These are phyloP conservation scores for Thunnus albacares DNA, from an alignment of 2,797 vertebrate species.

Conservation along the genomic window DNA sequence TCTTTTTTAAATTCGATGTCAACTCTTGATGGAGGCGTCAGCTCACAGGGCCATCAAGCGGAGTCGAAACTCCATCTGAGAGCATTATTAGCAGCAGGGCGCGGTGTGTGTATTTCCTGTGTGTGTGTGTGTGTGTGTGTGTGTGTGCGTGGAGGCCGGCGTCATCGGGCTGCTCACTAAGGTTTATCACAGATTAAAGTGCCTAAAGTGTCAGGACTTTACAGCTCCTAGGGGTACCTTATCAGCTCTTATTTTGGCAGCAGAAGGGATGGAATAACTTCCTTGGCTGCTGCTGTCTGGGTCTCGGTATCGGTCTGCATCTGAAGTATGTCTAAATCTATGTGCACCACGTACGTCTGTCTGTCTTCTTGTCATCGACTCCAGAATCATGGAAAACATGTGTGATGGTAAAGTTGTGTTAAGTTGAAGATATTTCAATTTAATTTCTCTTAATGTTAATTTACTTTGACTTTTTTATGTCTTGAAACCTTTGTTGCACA, in stretches of 20 bases:
- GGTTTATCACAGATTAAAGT: constrained; percentile 61
- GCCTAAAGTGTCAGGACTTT: constrained; percentile 71
- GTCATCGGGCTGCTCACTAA: constrained; percentile 22
- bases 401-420: background rate
- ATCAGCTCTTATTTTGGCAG: constrained; percentile 70
- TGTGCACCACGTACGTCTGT: background rate
- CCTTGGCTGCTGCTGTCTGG: constrained; percentile 26
- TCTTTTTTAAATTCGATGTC: constrained; percentile 25
- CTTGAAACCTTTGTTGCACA: background rate
- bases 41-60: constrained; percentile 48
- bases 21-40: constrained; percentile 48
- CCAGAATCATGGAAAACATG: background rate
- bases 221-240: constrained; percentile 49
- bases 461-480: background rate
- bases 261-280: constrained; percentile 53
- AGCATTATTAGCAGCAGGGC: constrained; percentile 26
- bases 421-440: background rate
- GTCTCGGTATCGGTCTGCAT: constrained; percentile 48
- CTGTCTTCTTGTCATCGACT: constrained; percentile 22
- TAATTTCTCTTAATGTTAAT: background rate
- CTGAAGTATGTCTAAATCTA: constrained; percentile 46
- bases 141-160: constrained; percentile 19
- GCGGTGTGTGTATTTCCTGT: background rate
- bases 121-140: background rate
- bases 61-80: constrained; percentile 46